Evolutionary conservation across 2,797 vertebrate genomes (phyloP).

Genomic region (Takifugu rubripes): DNA sequence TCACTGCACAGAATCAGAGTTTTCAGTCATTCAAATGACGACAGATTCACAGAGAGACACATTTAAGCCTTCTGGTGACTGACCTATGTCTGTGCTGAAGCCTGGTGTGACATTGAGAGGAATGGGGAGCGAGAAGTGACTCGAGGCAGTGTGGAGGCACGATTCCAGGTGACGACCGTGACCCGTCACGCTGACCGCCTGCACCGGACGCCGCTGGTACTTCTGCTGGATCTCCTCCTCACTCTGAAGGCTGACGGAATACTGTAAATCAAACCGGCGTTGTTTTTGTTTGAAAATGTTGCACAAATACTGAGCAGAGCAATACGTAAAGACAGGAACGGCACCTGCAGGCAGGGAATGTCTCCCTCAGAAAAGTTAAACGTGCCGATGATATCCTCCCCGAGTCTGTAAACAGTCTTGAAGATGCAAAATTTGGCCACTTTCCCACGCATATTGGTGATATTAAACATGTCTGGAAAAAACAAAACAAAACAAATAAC

Average conservation of each 20-base stretch:
- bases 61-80: constrained; percentile 11
- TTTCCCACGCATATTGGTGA: constrained; percentile 91
- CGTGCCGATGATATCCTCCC: constrained; percentile 93
- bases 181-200: constrained; percentile 81
- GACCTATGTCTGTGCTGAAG: constrained; percentile 93
- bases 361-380: constrained; percentile 95
- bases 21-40: neutral
- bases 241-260: constrained; percentile 92
- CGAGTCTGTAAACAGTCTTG: constrained; percentile 92
- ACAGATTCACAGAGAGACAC: neutral
- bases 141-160: constrained; percentile 92
- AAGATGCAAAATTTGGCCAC: constrained; percentile 97
- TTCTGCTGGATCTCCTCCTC: constrained; percentile 91
- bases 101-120: constrained; percentile 92
- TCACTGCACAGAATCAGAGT: constrained; percentile 72
- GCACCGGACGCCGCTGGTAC: constrained; percentile 83
- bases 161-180: constrained; percentile 93
- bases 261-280: constrained; percentile 67
- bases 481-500: neutral
- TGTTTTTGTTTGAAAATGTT: neutral
- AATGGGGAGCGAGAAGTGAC: constrained; percentile 93
- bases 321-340: neutral
- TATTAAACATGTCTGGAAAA: constrained; percentile 90
- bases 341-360: constrained; percentile 93
- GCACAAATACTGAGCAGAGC: neutral